A percentile compares a stretch with the other conserved stretches of the same genome.
phyloP scores from a whole-genome alignment of 1,140 invertebrate genomes.

The Bombus waltoni region DNA sequence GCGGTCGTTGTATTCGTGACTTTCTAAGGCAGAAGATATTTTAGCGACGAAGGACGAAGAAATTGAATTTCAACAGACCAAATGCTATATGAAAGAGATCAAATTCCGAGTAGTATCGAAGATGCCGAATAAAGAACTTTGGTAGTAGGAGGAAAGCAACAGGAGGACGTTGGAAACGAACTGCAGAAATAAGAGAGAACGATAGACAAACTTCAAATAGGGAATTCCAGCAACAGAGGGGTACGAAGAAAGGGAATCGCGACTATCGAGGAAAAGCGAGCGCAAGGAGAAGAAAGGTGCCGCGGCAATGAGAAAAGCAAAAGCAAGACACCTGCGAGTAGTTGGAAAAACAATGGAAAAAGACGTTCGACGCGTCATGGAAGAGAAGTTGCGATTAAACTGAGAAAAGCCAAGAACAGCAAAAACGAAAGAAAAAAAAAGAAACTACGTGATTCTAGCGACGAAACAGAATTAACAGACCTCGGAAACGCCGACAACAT shows the following conservation, averaged over 20 bases:
- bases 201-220: not conserved
- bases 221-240: not conserved
- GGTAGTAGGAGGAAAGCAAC: too few relatives aligned
- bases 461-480: not conserved
- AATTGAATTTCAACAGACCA: too few relatives aligned
- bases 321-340: not conserved
- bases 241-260: not conserved
- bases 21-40: not conserved
- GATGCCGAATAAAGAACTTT: not conserved
- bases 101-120: not conserved
- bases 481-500: not conserved
- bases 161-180: not conserved
- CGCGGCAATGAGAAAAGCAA: not conserved
- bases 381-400: not conserved
- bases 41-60: too few relatives aligned
- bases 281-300: not conserved
- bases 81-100: not conserved
- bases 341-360: not conserved
- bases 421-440: not conserved
- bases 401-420: not conserved
- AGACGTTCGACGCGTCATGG: not conserved
- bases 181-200: not conserved
- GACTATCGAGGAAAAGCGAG: not conserved
- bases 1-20: not conserved
- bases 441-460: not conserved